Percentiles rank a stretch among this genome's conserved stretches.
Evolutionary conservation across 2,888 invertebrate species (phyloP).

Genomic region (Brachynemurus nebulosus): DNA sequence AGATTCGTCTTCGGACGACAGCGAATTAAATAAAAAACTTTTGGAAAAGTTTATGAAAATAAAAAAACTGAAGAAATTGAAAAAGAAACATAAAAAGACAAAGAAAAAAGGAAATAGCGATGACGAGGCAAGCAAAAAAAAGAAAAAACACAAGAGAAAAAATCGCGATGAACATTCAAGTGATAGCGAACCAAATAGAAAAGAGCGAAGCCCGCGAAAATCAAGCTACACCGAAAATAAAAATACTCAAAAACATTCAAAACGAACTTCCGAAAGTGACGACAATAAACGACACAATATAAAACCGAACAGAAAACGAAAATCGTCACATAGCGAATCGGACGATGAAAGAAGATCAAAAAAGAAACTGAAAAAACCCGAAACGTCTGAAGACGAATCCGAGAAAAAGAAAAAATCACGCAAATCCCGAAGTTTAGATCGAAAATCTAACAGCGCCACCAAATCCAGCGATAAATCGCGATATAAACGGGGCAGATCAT

Average conservation of each 20-base stretch:
- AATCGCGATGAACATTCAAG: no score
- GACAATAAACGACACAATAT: neutral
- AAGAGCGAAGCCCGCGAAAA: neutral
- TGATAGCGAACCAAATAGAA: no score
- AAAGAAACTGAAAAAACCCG: no score
- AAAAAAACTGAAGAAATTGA: constrained; percentile 8
- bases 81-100: constrained; percentile 2
- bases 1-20: constrained; percentile 24
- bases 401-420: no score
- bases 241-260: neutral
- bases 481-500: neutral
- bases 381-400: no score
- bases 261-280: neutral
- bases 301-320: no score
- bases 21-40: constrained; percentile 50
- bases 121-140: neutral
- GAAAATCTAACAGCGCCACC: no score
- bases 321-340: no score
- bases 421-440: no score
- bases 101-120: neutral
- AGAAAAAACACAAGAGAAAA: neutral
- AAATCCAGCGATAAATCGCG: no score
- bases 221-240: no score
- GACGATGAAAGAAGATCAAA: no score
- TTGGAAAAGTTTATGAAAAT: constrained; percentile 42